These are phyloP conservation scores for Numida meleagris DNA, from an alignment of 2,113 vertebrate genomes.

Conservation along the genomic window DNA sequence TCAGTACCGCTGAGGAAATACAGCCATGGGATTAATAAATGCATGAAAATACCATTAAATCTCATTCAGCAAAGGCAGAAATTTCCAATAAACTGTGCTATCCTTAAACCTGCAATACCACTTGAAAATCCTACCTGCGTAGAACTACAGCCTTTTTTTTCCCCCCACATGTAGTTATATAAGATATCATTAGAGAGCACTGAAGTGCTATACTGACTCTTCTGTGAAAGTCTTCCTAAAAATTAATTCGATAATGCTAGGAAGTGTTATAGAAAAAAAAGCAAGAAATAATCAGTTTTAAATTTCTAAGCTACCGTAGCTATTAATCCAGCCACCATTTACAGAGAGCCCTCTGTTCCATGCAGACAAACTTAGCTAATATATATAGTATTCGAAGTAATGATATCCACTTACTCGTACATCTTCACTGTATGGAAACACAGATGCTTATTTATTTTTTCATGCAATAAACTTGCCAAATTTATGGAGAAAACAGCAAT, in stretches of 20 bases:
- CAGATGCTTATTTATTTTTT: neutral
- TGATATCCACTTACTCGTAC: neutral
- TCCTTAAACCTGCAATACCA: neutral
- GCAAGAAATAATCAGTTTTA: neutral
- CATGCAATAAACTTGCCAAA: neutral
- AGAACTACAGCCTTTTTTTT: neutral
- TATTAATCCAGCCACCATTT: neutral
- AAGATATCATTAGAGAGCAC: neutral
- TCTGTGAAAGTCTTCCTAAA: neutral
- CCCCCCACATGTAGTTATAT: neutral
- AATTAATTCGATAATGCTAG: neutral
- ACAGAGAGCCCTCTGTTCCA: neutral
- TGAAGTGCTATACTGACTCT: neutral
- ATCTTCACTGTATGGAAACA: neutral
- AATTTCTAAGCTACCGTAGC: neutral
- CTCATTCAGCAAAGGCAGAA: neutral
- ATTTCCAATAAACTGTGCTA: neutral
- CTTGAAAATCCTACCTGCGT: neutral
- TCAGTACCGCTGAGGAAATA: neutral
- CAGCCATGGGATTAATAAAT: neutral
- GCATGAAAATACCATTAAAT: neutral
- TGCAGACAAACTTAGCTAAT: neutral
- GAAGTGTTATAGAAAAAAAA: neutral
- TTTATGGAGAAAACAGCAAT: neutral
- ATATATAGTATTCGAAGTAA: neutral